These are phyloP conservation scores for Drosophila subquinaria DNA, from an alignment of 2,888 invertebrate genomes.

Conservation along the genomic window DNA sequence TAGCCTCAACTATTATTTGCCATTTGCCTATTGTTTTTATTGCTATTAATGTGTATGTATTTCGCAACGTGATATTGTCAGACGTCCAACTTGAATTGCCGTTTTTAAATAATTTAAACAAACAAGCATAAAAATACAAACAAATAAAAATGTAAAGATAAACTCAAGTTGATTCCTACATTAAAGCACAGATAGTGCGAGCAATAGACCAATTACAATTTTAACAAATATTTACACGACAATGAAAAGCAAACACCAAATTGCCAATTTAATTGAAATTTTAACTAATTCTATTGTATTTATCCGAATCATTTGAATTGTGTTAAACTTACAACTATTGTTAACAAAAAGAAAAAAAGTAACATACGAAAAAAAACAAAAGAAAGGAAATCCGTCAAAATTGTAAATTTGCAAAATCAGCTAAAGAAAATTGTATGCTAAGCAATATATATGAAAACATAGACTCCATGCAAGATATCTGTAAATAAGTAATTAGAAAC, in stretches of 20 bases:
- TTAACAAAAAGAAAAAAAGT: conserved; percentile 22
- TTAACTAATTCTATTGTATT: conserved; percentile 40
- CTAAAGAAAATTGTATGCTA: conserved; percentile 65
- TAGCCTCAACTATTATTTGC: conserved; percentile 61
- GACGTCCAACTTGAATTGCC: conserved; percentile 79
- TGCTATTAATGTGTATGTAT: conserved; percentile 53
- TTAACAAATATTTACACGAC: conserved; percentile 52
- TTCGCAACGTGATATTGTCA: conserved; percentile 79
- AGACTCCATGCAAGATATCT: conserved; percentile 49
- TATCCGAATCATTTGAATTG: conserved; percentile 34
- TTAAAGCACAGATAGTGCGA: conserved; percentile 57
- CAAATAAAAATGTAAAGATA: not conserved
- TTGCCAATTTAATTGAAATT: conserved; percentile 53
- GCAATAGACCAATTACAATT: conserved; percentile 76
- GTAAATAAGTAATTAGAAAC: conserved; percentile 61
- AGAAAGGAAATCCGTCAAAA: conserved; percentile 66
- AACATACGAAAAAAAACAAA: conserved; percentile 10
- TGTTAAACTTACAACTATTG: conserved; percentile 39
- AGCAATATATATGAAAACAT: conserved; percentile 72
- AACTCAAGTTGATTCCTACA: conserved; percentile 75
- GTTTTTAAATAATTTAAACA: conserved; percentile 53
- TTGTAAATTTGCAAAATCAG: conserved; percentile 65
- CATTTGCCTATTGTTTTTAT: conserved; percentile 66
- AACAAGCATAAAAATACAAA: not conserved
- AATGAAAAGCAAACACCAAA: conserved; percentile 38